Evolutionary conservation across 2,888 invertebrate species (phyloP), one percentile per base, ranked within the genome.

Genomic region (Brenthis ino): DNA sequence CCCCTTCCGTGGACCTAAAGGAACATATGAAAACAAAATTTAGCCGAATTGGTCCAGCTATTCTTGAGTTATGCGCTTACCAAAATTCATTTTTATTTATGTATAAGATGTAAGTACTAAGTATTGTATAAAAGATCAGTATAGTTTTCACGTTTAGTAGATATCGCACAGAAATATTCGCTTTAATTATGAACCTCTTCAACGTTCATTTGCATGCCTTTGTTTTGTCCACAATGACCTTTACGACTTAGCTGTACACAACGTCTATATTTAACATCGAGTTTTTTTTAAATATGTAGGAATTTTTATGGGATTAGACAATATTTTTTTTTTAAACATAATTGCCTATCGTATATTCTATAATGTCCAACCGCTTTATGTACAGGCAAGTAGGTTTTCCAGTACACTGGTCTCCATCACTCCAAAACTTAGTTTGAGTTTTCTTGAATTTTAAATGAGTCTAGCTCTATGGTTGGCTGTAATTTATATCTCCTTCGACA

Each of bases 401-500:
- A 55, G 47, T 43, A 37, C 6, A 66, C 67, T 66, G 70, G 67
- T 57, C 63, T 60, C 65, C 68, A 65, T 66, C 57, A 63, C 69
- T 73, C 55, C 57, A 54, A 64, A 70, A 69, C 67, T 58, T 54
- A 67, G 68, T 67, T 69, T 64, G 58, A 50, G 54, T 74, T 73
- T 75, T 67, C 72, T 70, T 70, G 70, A 72, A 74, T 68, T 73
- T 71, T 58, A 74, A 77, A 72, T 72, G 73, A 69, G 74, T 64
- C 70, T 68, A 79, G 79, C 80, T 79, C 76, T 77, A 77, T 76
- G 77, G 77, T 76, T 79, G 79, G 78, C 77, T 74, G 85, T 85
- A 83, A 89, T 88, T 87, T 87, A 87, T 89, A 79, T 81, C 79
- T 74, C 80, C 80, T 79, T 80, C 77, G 78, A 80, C 77, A 76